phyloP scores from a whole-genome alignment of 92 coral and sea anemone genomes.

The Actinostola sp. region DNA sequence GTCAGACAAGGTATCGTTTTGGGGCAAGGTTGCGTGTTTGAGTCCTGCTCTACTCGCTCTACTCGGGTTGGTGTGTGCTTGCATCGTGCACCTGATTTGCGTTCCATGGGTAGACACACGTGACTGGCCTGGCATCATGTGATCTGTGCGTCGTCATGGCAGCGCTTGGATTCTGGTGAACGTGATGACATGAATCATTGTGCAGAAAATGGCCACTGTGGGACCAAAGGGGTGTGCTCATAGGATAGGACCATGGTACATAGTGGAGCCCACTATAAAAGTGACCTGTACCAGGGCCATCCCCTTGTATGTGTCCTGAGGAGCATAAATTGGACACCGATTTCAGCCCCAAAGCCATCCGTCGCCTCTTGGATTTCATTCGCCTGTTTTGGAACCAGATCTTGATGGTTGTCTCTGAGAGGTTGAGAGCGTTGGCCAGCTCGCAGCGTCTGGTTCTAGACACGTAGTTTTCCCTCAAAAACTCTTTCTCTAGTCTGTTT shows the following conservation, averaged over 20 bases:
- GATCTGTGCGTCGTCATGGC: slow-evolving; percentile 34
- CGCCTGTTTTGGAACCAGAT: slow-evolving; percentile 93
- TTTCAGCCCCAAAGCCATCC: slow-evolving; percentile 89
- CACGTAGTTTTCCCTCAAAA: slow-evolving; percentile 84
- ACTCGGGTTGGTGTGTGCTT: slow-evolving; percentile 17
- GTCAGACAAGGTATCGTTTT: no score
- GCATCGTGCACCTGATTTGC: slow-evolving; percentile 26
- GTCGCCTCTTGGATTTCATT: slow-evolving; percentile 85
- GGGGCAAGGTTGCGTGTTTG: not conserved
- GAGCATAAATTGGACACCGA: slow-evolving; percentile 73
- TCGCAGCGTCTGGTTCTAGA: slow-evolving; percentile 87
- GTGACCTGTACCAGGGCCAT: slow-evolving; percentile 67
- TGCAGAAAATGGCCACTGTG: slow-evolving; percentile 82
- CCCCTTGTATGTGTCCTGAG: slow-evolving; percentile 69
- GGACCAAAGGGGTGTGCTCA: slow-evolving; percentile 78
- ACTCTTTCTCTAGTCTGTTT: slow-evolving; percentile 84
- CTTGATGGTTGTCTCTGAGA: slow-evolving; percentile 89
- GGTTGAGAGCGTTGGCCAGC: slow-evolving; percentile 74
- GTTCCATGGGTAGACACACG: slow-evolving; percentile 39
- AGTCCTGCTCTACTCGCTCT: not conserved
- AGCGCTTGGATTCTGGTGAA: slow-evolving; percentile 52
- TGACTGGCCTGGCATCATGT: slow-evolving; percentile 32
- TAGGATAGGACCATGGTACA: slow-evolving; percentile 81
- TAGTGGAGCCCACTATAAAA: slow-evolving; percentile 87
- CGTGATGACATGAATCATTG: slow-evolving; percentile 81